Base-by-base conservation (phyloP, 2,113 vertebrate genomes). In the Aptenodytes patagonicus region DNA sequence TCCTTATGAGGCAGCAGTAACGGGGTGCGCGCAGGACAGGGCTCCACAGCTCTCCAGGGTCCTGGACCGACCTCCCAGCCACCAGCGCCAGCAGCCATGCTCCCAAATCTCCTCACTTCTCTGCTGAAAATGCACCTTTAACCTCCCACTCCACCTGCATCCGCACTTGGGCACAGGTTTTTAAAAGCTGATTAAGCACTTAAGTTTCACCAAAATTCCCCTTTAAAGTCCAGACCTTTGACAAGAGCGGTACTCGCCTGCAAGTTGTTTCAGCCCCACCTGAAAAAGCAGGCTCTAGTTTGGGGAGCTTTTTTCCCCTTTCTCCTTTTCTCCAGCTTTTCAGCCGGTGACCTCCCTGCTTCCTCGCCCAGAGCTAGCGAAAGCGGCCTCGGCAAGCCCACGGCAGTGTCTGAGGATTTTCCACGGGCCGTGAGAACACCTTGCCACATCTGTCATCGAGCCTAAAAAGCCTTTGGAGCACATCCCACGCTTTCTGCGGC, bases 101-200 rank as follows among this genome's bases (percentile, higher is more conserved):
- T 75, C n/a, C 29, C 32, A 32, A 34, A 11, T 60, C 22, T 38
- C 20, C 31, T 42, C 40, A 7, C 5, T 34, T 54, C 51, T 38
- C 55, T 51, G 12, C 54, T 61, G 16, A 65, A 15, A 57, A 8
- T 0, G 3, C 26, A 5, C n/a, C 61, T 11, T 14, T 17, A 46
- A n/a, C 16, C 1, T 0, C 26, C 1, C 0, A 0, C 21, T 79
- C 62, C 58, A 46, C 47, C 29, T n/a, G 32, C 31, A 44, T 2
- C 32, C 3, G 0, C 40, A 55, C 46, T 13, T 7, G 11, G n/a
- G 9, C 49, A 57, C 10, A 13, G 13, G 4, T 4, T 52, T 71
- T 70, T 20, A 49, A 81, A 40, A 44, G 40, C 17, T n/a, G 6
- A 2, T 66, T 34, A 46, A n/a, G 16, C 28, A 38, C 29, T 18